Conservation (phyloP, 2,888 invertebrate genomes). For the Microctonus brassicae region DNA sequence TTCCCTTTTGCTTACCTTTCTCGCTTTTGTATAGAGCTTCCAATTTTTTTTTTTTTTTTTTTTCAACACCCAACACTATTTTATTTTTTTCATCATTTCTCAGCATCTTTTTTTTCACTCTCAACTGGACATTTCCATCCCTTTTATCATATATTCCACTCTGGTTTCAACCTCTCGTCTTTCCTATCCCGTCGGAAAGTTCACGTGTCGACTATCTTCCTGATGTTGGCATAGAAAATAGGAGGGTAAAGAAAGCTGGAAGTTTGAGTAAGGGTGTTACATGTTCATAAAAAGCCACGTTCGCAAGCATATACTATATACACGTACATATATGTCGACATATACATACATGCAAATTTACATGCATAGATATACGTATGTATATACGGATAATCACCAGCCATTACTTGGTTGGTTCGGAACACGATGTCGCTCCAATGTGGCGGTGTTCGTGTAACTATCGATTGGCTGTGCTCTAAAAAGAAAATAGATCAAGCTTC, state of each 20-base stretch:
- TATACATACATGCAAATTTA: no score
- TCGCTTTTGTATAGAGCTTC: neutral
- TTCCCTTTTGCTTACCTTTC: neutral
- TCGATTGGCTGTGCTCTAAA: constrained; percentile 49
- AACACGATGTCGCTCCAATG: constrained; percentile 17
- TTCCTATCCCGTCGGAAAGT: neutral
- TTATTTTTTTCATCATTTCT: no score
- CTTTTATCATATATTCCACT: neutral
- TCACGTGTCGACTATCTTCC: neutral
- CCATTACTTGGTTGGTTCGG: constrained; percentile 25
- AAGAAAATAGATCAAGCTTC: constrained; percentile 54
- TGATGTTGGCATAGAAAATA: neutral
- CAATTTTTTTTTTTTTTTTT: neutral
- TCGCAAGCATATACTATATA: neutral
- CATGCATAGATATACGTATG: no score
- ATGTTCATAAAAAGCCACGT: constrained; percentile 17
- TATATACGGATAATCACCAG: neutral
- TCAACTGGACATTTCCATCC: neutral
- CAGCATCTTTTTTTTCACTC: no score
- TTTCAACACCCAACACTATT: no score
- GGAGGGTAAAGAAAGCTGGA: neutral
- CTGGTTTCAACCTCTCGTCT: neutral
- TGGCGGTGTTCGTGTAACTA: constrained; percentile 38
- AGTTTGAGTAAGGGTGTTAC: neutral
- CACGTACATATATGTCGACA: neutral